phyloP scores from a whole-genome alignment of 1,140 invertebrate genomes.

The Drosophila funebris region DNA sequence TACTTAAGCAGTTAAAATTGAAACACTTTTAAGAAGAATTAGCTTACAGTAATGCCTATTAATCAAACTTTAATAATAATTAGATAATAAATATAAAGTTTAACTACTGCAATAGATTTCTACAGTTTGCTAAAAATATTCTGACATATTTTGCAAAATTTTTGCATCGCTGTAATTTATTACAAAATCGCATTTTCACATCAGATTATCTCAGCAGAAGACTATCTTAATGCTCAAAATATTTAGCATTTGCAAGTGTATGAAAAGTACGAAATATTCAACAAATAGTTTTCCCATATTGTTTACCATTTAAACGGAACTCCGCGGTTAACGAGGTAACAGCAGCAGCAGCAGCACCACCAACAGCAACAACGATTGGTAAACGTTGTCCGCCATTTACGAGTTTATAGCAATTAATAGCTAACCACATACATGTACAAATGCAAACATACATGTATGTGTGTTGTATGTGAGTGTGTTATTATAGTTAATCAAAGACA shows the following conservation, averaged over 20 bases:
- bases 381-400: slow-evolving; percentile 68
- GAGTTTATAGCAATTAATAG: slow-evolving; percentile 68
- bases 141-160: too few relatives aligned
- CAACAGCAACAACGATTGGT: slow-evolving; percentile 49
- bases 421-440: slow-evolving; percentile 31
- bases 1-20: too few relatives aligned
- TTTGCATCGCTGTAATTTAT: too few relatives aligned
- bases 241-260: neutral
- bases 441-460: slow-evolving; percentile 14
- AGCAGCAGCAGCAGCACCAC: slow-evolving; percentile 6
- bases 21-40: too few relatives aligned
- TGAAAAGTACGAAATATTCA: neutral
- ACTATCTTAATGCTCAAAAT: neutral
- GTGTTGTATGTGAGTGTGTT: slow-evolving; percentile 20
- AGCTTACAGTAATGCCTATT: too few relatives aligned
- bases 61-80: too few relatives aligned
- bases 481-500: slow-evolving; percentile 37
- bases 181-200: too few relatives aligned
- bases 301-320: slow-evolving; percentile 46
- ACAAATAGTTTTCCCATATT: neutral
- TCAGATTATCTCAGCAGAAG: too few relatives aligned
- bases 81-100: too few relatives aligned
- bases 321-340: slow-evolving; percentile 65
- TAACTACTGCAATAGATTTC: too few relatives aligned
- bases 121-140: too few relatives aligned